phyloP scores from a whole-genome alignment of 92 coral and sea anemone species.

The Phenganax marumi region DNA sequence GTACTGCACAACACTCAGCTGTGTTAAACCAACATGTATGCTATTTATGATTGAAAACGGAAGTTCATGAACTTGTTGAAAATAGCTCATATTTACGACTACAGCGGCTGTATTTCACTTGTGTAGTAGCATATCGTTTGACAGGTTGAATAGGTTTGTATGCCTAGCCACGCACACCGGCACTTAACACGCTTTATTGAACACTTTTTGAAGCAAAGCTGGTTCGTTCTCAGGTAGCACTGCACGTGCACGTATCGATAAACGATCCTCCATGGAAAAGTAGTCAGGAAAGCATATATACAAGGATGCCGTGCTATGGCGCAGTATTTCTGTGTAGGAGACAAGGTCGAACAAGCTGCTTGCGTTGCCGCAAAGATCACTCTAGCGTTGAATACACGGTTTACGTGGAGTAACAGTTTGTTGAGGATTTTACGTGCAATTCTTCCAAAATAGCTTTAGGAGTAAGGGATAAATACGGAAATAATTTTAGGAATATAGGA shows the following conservation, averaged over 20 bases:
- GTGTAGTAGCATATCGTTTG: too few relatives aligned
- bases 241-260: not conserved
- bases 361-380: not conserved
- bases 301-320: not conserved
- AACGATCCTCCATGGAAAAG: not conserved
- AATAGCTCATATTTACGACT: too few relatives aligned
- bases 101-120: too few relatives aligned
- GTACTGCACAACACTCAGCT: not conserved
- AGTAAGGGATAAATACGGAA: too few relatives aligned
- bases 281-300: too few relatives aligned
- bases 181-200: too few relatives aligned
- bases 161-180: too few relatives aligned
- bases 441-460: too few relatives aligned
- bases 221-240: not conserved
- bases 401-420: not conserved
- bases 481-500: not conserved
- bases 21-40: not conserved
- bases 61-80: not conserved
- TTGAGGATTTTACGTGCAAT: constrained; percentile 2
- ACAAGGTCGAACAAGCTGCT: not conserved
- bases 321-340: constrained; percentile 1
- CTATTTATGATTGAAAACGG: not conserved
- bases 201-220: too few relatives aligned
- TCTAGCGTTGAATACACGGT: not conserved
- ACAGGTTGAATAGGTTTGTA: too few relatives aligned